A percentile compares a stretch with the other conserved stretches of the same genome.
Evolutionary conservation across 1,140 invertebrate genomes (phyloP).

Genomic region (Pogonomyrmex californicus): DNA sequence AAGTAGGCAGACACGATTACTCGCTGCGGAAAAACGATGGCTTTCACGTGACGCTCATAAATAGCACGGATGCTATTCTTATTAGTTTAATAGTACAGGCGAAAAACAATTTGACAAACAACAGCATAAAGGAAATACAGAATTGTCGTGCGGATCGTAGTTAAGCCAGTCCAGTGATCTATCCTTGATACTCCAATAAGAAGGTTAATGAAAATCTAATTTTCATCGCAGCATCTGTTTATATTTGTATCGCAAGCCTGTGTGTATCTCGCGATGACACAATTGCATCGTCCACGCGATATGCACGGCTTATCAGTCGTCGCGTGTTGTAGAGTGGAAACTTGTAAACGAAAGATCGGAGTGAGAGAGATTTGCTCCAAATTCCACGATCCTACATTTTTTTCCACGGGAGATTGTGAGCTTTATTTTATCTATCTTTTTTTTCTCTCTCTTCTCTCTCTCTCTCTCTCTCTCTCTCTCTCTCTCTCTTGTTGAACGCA

Average conservation of each 20-base stretch:
- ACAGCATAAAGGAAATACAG: neutral
- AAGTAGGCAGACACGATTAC: neutral
- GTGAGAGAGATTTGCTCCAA: neutral
- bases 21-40: neutral
- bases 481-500: neutral
- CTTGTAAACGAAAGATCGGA: neutral
- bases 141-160: neutral
- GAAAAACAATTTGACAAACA: neutral
- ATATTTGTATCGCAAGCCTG: neutral
- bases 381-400: neutral
- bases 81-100: too few relatives aligned
- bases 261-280: slow-evolving; percentile 8
- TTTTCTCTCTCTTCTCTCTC: neutral
- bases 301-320: neutral
- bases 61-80: neutral
- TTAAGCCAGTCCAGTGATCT: neutral
- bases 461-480: neutral
- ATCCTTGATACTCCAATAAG: neutral
- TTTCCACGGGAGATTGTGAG: neutral
- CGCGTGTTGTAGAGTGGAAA: neutral
- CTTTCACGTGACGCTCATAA: slow-evolving; percentile 13
- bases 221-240: neutral
- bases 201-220: neutral
- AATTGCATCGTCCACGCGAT: neutral
- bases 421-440: neutral